Percentiles rank a stretch among this genome's conserved stretches.
Conservation (phyloP, 2,888 invertebrate genomes). For the Urechis unicinctus region DNA sequence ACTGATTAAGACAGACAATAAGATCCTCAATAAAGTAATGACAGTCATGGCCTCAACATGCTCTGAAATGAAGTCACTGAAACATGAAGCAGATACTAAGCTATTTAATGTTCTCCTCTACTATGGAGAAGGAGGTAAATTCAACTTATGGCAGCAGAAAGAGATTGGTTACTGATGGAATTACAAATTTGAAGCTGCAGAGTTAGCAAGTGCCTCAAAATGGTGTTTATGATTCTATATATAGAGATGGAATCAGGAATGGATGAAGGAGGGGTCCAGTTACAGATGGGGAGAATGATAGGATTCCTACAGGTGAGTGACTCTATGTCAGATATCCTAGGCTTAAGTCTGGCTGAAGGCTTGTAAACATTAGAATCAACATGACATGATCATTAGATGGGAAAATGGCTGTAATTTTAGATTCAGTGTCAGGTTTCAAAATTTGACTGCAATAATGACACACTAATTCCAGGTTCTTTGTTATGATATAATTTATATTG, state of each 20-base stretch:
- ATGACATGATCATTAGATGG: too few relatives aligned
- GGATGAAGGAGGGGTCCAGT: slow-evolving; percentile 53
- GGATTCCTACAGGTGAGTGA: slow-evolving; percentile 51
- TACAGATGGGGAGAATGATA: slow-evolving; percentile 54
- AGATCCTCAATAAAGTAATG: slow-evolving; percentile 63
- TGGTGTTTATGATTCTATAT: neutral
- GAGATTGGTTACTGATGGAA: too few relatives aligned
- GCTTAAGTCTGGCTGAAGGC: too few relatives aligned
- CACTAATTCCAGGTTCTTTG: too few relatives aligned
- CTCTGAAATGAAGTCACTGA: slow-evolving; percentile 66
- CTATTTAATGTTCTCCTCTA: slow-evolving; percentile 60
- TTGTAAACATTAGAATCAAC: too few relatives aligned
- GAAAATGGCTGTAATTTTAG: too few relatives aligned
- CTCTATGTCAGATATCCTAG: too few relatives aligned
- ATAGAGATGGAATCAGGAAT: slow-evolving; percentile 14
- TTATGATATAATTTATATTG: neutral
- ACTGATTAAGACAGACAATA: slow-evolving; percentile 76
- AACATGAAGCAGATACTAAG: slow-evolving; percentile 61
- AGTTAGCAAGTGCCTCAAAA: neutral
- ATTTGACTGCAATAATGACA: too few relatives aligned
- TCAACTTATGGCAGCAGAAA: too few relatives aligned
- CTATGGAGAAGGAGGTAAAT: slow-evolving; percentile 66
- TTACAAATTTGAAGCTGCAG: neutral
- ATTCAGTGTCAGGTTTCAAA: too few relatives aligned
- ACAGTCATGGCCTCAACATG: slow-evolving; percentile 73